Evolutionary conservation across 2,888 invertebrate species (phyloP), one percentile per base, ranked within the genome.

Genomic region (Luperina testacea): DNA sequence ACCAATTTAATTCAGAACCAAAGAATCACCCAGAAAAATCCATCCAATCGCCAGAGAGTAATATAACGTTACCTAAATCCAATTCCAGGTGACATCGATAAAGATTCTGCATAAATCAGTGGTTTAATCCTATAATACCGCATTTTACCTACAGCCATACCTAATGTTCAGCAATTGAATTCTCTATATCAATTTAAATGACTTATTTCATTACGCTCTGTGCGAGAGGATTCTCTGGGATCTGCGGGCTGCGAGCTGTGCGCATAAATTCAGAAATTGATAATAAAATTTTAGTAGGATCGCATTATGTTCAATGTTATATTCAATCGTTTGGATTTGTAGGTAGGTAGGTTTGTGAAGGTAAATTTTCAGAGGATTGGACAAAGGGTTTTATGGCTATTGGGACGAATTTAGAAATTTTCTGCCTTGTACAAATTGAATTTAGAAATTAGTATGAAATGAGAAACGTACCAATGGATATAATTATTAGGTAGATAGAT

Each of bases 141-240:
- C 93, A 93, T 94, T 95, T 95, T 94, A 94, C 92, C 92, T 92
- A 91, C 92, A 92, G 90, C 91, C 88, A 88, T 92, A 91, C 93
- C 94, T 96, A 96, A 96, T 96, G 96, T 95, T 92, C 94, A 90
- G 86, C 94, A 94, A 95, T 95, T 96, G 94, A 94, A 95, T 94
- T 59, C 45, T 95, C 95, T 96, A 96, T 95, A 95, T 94, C 96
- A 94, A 96, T 96, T 96, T 95, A 96, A 96, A 96, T 96, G 96
- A 96, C 93, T 96, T 96, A 96, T 96, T 96, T 95, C 95, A 96
- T 96, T 95, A 94, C 95, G 91, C 83, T 93, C 89, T 90, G 90
- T 87, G 86, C 87, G 90, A 90, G 90, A 90, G 93, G 93, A 91
- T 94, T 92, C 90, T 88, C 87, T 91, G 92, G 93, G 93, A 91